Base-by-base conservation (phyloP, 2,888 invertebrate genomes). In the Hanleya hanleyi region DNA sequence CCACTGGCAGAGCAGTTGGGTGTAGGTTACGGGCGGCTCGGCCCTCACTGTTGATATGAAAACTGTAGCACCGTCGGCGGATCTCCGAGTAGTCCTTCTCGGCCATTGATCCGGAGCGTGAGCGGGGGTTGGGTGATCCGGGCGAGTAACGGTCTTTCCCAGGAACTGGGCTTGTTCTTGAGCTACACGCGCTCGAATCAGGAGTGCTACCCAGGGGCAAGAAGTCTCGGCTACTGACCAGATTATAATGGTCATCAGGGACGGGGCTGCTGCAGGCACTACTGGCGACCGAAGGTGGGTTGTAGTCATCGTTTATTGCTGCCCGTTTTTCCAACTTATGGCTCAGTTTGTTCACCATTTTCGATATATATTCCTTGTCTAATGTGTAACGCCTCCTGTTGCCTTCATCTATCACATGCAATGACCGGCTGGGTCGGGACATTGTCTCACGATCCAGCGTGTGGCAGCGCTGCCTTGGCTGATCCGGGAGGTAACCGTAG, bases 11-110 rank as follows among this genome's bases (percentile, higher is more conserved):
- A 15, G 64, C 64, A 22, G 64, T 26, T 36, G 38, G 36, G n/a
- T 35, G 36, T 2, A 37, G 77, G 50, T 78, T 78, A 6, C 84
- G 78, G 6, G 85, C 81, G 15, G 85, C 85, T 36, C 82, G 75
- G 3, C 85, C 85, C 62, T 87, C 87, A 65, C 85, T 84, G 76
- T 85, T 86, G 68, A 86, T 73, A 70, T 87, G 87, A 67, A 86
- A 85, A 78, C 87, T 87, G 65, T 85, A 85, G 71, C 87, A 87
- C 12, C 87, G 77, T 4, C 84, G 84, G n/a, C 87, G 77, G 77
- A 84, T 80, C 29, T 80, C 81, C 29, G 74, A 76, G 32, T 78
- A 78, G 51, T 84, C 84, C n/a, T 85, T 85, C 0, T 81, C 77
- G 26, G 83, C 83, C 69, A 86, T 81, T 0, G 86, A 86, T 12